Evolutionary conservation across 2,113 vertebrate genomes (phyloP).

Genomic region (Rhadina sibilatrix): DNA sequence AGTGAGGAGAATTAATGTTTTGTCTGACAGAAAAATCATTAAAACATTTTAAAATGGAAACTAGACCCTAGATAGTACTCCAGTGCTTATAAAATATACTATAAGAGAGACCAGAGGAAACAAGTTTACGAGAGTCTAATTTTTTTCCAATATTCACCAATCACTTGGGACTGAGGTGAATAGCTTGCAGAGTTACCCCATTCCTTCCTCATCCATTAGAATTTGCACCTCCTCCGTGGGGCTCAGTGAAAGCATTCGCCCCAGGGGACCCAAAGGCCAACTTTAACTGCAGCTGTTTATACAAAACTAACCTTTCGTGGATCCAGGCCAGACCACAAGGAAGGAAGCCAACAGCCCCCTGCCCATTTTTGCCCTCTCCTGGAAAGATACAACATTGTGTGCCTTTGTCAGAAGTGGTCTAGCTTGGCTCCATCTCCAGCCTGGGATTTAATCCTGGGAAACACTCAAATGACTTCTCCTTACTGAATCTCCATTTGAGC

Average conservation of each 20-base stretch:
- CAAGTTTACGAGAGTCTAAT: not conserved
- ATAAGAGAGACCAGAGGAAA: not conserved
- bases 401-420: not conserved
- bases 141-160: not conserved
- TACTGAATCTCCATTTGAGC: not conserved
- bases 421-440: not conserved
- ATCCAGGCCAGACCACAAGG: conserved; percentile 9
- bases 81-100: not conserved
- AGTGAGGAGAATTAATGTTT: not conserved
- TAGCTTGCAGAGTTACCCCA: not conserved
- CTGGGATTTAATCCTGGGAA: not conserved
- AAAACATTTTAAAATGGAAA: not conserved
- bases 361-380: conserved; percentile 9
- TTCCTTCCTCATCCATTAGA: not conserved
- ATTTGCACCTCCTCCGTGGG: not conserved
- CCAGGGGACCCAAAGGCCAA: not conserved
- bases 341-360: not conserved
- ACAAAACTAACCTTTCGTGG: not conserved
- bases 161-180: not conserved
- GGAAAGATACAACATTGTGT: not conserved
- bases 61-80: not conserved
- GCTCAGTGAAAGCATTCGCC: not conserved
- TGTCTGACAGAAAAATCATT: not conserved
- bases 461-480: not conserved
- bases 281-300: conserved; percentile 1